These are phyloP conservation scores for Heliconius charithonia DNA, from an alignment of 2,888 invertebrate species.

Conservation along the genomic window DNA sequence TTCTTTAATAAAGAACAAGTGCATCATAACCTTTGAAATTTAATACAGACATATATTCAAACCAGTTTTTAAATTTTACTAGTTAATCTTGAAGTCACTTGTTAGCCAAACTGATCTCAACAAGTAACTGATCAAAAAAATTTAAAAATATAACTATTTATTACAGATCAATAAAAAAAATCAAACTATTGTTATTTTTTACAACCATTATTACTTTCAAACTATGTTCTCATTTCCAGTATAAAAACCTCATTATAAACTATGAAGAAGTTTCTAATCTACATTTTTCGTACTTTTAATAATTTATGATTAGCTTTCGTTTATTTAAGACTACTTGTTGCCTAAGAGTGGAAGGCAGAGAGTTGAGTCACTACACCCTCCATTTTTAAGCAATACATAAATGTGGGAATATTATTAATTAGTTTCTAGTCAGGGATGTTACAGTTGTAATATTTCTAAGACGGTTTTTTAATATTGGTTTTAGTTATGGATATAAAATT, in stretches of 20 bases:
- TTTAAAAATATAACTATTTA: neutral
- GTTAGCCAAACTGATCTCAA: neutral
- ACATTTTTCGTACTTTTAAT: neutral
- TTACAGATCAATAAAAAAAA: neutral
- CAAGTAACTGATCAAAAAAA: neutral
- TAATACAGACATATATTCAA: conserved; percentile 3
- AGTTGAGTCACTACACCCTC: neutral
- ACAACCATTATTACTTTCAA: conserved; percentile 14
- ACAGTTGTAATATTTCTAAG: neutral
- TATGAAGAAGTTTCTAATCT: neutral
- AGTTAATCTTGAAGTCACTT: neutral
- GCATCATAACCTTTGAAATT: neutral
- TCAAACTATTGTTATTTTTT: conserved; percentile 9
- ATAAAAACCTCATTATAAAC: neutral
- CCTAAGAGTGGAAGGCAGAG: neutral
- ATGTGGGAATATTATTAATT: neutral
- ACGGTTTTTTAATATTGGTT: neutral
- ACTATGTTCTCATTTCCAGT: neutral
- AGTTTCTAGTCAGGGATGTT: neutral
- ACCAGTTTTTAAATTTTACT: neutral
- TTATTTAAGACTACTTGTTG: neutral
- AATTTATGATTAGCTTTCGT: neutral
- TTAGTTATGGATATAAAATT: too few relatives aligned
- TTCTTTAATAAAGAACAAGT: neutral
- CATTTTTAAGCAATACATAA: neutral